A percentile compares a stretch with the other conserved stretches of the same genome.
These are phyloP conservation scores for Champsocephalus gunnari DNA, from an alignment of 2,797 vertebrate genomes.

Conservation along the genomic window DNA sequence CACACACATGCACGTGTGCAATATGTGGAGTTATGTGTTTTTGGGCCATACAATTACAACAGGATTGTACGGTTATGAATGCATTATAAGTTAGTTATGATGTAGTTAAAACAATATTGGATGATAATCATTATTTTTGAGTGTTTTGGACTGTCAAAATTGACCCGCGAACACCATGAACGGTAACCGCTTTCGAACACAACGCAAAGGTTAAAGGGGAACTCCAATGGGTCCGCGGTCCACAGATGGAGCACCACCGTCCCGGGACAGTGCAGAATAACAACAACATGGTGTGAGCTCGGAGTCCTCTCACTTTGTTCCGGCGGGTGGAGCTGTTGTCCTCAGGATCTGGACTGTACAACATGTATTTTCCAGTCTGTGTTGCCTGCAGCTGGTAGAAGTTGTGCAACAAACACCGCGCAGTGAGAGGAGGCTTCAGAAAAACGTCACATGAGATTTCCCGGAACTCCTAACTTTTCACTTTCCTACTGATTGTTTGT, in stretches of 20 bases:
- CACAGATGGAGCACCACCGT: slow-evolving; percentile 1
- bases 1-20: no score
- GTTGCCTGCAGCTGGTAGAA: slow-evolving; percentile 32
- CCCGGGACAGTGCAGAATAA: slow-evolving; percentile 7
- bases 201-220: neutral
- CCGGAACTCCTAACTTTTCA: slow-evolving; percentile 49
- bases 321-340: slow-evolving; percentile 75
- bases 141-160: no score
- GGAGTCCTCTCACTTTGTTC: neutral
- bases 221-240: neutral
- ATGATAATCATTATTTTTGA: no score
- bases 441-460: slow-evolving; percentile 62
- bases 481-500: neutral
- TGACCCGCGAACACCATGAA: no score
- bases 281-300: no score
- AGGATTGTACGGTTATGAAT: no score
- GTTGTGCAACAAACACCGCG: slow-evolving; percentile 64
- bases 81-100: no score
- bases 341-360: slow-evolving; percentile 7
- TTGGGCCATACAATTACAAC: no score
- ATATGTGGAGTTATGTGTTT: no score
- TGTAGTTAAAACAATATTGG: no score
- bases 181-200: no score
- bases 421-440: slow-evolving; percentile 15
- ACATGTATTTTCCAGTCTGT: neutral